phyloP scores from a whole-genome alignment of 2,888 invertebrate species.

The Thymelicus acteon region DNA sequence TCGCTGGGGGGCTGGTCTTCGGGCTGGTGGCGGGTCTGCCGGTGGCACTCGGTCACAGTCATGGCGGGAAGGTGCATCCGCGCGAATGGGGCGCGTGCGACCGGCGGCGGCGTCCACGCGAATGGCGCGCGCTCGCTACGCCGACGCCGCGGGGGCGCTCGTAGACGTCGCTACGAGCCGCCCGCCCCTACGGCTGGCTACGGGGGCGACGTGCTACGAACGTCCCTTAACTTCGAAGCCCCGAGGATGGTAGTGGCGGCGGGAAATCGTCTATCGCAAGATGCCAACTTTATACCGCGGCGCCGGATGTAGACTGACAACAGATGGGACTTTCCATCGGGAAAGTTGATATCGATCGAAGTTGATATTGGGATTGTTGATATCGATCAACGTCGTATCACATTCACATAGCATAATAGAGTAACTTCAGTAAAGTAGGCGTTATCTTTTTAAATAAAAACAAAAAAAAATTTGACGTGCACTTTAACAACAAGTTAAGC shows the following conservation, averaged over 20 bases:
- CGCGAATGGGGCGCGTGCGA: constrained; percentile 74
- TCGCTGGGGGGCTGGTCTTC: constrained; percentile 58
- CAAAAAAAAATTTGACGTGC: too few species aligned
- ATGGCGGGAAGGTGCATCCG: constrained; percentile 73
- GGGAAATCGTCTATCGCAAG: not conserved
- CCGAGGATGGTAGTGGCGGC: too few species aligned
- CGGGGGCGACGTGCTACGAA: constrained; percentile 30
- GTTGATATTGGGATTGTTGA: too few species aligned
- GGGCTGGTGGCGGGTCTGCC: constrained; percentile 52
- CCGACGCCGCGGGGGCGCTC: constrained; percentile 71
- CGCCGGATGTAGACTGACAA: too few species aligned
- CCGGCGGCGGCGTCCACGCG: constrained; percentile 80
- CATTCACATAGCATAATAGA: too few species aligned
- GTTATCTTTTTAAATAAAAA: too few species aligned
- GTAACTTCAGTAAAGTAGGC: too few species aligned
- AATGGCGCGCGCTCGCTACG: constrained; percentile 78
- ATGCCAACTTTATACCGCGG: not conserved
- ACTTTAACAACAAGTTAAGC: too few species aligned
- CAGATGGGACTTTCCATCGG: too few species aligned
- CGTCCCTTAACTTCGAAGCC: constrained; percentile 5
- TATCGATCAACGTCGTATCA: too few species aligned
- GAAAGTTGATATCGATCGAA: too few species aligned
- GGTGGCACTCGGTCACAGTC: constrained; percentile 79
- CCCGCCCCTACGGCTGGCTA: constrained; percentile 60
- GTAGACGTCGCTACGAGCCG: constrained; percentile 63